Base-by-base conservation (phyloP, 2,888 invertebrate species). In the Hololepta plana region DNA sequence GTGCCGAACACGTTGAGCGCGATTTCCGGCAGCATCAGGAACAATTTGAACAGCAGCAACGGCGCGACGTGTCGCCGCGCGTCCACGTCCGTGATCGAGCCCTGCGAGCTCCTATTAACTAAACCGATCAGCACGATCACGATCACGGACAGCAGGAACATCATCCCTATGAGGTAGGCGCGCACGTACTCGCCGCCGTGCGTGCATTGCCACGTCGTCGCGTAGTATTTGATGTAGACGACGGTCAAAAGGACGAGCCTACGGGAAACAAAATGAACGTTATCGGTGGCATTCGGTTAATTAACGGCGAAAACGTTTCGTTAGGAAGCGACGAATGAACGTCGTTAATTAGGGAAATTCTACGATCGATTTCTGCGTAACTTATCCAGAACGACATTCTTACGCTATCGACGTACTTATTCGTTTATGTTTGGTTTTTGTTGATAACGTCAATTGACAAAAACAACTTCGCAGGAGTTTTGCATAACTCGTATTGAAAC, bases 1-100 rank as follows among this genome's bases (percentile, higher is more conserved):
- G 82, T 79, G 4, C 84, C 82, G 53, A 84, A 61, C 28, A 76
- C 63, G 43, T 84, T 84, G 59, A 84, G 70, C 3, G 64, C 65
- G 10, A 79, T 62, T 55, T 88, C 87, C 7, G 80, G 76, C 13
- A 84, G 42, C 37, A 81, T 67, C 31, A 87, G 53, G 33, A 74
- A 57, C 36, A 84, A 61, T 51, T 79, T 79, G 40, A 74, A 44
- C 37, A 79, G 67, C 12, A 84, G 55, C 25, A 82, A 57, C 15
- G 72, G 69, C 4, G 77, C 65, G 7, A 87, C 77, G 40, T 65
- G 60, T 41, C 66, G 64, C 37, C 87, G 60, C 4, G 72, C 67
- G 28, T 67, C 62, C 13, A 71, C 66, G 38, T 82, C 75, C 32
- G 75, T 72, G 39, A 87, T 81, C 32, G 79, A 72, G 14, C 88